Evolutionary conservation across 2,113 vertebrate genomes (phyloP).

Genomic region (Pterophyllum scalare): DNA sequence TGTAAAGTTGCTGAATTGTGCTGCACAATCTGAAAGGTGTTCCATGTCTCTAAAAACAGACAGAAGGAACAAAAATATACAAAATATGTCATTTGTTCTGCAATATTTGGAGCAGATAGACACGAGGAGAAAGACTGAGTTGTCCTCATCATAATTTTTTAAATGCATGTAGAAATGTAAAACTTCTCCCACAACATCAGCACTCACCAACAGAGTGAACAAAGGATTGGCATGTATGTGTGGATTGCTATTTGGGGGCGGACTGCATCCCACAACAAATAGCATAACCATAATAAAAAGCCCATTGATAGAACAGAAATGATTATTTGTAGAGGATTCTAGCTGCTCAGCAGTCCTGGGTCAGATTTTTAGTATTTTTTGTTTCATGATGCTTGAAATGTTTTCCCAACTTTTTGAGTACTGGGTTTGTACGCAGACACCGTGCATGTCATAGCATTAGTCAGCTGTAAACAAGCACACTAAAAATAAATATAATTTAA

Average conservation of each 20-base stretch:
- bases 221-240: not conserved
- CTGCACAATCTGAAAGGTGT: not conserved
- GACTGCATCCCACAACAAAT: not conserved
- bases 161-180: not conserved
- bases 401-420: fast-evolving
- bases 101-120: not conserved
- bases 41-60: too few relatives aligned
- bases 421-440: fast-evolving
- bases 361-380: not conserved
- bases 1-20: not conserved
- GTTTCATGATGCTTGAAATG: not conserved
- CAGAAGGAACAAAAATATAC: too few relatives aligned
- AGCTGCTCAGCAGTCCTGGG: not conserved
- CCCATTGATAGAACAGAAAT: not conserved
- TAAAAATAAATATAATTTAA: not conserved
- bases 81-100: not conserved
- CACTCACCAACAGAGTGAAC: not conserved
- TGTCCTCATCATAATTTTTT: not conserved
- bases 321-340: not conserved
- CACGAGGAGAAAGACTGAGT: not conserved
- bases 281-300: not conserved
- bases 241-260: not conserved
- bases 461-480: not conserved
- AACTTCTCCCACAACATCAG: not conserved
- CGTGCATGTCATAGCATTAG: not conserved